Evolutionary conservation across 2,888 invertebrate species (phyloP).

Genomic region (Tolmerus cingulatus): DNA sequence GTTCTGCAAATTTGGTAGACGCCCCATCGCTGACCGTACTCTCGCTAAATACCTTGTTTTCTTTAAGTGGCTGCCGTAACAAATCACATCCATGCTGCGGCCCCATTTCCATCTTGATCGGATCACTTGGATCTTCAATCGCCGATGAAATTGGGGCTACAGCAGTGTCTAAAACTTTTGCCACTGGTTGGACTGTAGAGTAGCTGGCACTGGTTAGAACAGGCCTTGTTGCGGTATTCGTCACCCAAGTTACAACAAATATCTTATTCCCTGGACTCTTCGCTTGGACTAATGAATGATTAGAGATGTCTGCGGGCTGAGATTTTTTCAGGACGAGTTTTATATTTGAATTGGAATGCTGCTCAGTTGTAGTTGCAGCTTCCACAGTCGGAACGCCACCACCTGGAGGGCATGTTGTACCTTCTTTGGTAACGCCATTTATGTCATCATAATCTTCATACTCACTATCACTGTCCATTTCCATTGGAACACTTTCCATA

Average conservation of each 20-base stretch:
- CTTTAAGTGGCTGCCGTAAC: neutral
- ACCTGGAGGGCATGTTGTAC: neutral
- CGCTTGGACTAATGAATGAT: slow-evolving; percentile 20
- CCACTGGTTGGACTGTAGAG: slow-evolving; percentile 16
- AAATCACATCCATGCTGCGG: neutral
- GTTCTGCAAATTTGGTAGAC: neutral
- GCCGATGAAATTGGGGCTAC: neutral
- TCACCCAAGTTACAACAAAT: slow-evolving; percentile 43
- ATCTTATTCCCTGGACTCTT: slow-evolving; percentile 41
- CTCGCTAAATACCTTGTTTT: neutral
- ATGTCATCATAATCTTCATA: slow-evolving; percentile 20
- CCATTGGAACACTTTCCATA: neutral
- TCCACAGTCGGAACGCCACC: neutral
- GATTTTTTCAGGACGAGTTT: slow-evolving; percentile 46
- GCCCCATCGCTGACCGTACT: neutral
- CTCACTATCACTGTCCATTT: neutral
- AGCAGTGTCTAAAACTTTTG: neutral
- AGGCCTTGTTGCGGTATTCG: slow-evolving; percentile 40
- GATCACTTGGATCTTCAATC: neutral
- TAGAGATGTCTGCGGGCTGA: slow-evolving; percentile 24
- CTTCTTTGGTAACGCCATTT: neutral
- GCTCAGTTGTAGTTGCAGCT: neutral
- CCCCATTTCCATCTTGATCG: neutral
- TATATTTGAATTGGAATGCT: slow-evolving; percentile 20
- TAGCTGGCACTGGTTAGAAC: slow-evolving; percentile 34